Percentiles rank a stretch among this genome's conserved stretches.
phyloP scores from a whole-genome alignment of 2,113 vertebrate genomes.

The Beaufortia kweichowensis region DNA sequence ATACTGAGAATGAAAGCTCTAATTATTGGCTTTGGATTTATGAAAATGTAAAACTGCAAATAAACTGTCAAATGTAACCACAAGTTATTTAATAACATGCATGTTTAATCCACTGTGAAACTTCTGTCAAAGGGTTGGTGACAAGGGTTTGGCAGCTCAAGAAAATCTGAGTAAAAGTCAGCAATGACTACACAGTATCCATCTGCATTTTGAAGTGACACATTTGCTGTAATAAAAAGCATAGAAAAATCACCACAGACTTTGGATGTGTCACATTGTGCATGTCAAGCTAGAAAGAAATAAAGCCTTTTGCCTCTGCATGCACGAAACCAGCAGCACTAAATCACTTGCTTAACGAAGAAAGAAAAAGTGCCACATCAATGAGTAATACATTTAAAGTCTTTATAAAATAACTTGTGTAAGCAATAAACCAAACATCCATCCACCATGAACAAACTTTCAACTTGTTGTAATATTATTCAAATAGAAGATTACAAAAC shows the following conservation, averaged over 20 bases:
- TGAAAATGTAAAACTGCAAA: conserved; percentile 12
- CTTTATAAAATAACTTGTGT: too few species aligned
- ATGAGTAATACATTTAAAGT: too few species aligned
- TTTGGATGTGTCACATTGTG: not conserved
- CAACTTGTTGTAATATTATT: too few species aligned
- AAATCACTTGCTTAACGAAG: conserved; percentile 37
- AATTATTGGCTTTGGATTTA: conserved; percentile 35
- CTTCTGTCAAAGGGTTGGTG: conserved; percentile 7
- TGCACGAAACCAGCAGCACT: conserved; percentile 42
- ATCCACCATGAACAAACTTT: too few species aligned
- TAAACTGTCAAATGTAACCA: conserved; percentile 2
- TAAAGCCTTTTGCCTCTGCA: conserved; percentile 3
- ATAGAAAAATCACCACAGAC: not conserved
- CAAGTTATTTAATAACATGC: conserved; percentile 3
- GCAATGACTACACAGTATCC: conserved; percentile 10
- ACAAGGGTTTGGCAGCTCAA: conserved; percentile 4
- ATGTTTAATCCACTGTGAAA: conserved; percentile 22
- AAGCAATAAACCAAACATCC: too few species aligned
- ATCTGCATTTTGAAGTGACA: conserved; percentile 21
- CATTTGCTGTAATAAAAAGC: too few species aligned
- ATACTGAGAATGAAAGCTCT: conserved; percentile 29
- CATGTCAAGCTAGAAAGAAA: conserved; percentile 2
- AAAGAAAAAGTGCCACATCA: too few species aligned
- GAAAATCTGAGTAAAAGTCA: not conserved
- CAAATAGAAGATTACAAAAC: too few species aligned